Base-by-base conservation (phyloP, 2,888 invertebrate genomes). In the Phaedon cochleariae region DNA sequence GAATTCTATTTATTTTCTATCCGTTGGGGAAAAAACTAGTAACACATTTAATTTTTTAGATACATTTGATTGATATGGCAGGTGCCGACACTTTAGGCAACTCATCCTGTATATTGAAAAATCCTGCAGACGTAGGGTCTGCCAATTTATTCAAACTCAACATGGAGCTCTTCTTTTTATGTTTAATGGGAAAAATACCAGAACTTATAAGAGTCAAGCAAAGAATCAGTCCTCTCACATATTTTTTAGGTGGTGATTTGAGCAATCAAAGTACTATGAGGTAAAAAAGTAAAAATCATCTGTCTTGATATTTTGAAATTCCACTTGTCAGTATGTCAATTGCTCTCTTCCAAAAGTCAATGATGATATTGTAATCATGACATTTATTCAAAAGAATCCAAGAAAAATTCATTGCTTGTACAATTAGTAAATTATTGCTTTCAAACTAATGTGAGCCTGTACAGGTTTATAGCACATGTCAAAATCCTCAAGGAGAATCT, bases 1-100 rank as follows among this genome's bases (percentile, higher is more conserved):
- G n/a, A n/a, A n/a, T n/a, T n/a, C n/a, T n/a, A n/a, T n/a, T n/a
- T n/a, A n/a, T n/a, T n/a, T n/a, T n/a, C n/a, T n/a, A n/a, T n/a
- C n/a, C n/a, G n/a, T n/a, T n/a, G n/a, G n/a, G n/a, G n/a, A n/a
- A n/a, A n/a, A n/a, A n/a, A n/a, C n/a, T 37, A 34, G 4, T 59
- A 12, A 45, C 12, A 20, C 37, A 29, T 60, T 48, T 37, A 21
- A 34, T 62, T 45, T 41, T 70, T 9, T 65, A 85, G 85, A 70
- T 85, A 51, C 84, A 85, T 68, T 67, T 85, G 21, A 80, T 85
- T 17, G 85, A 85, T 74, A 76, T 84, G 75, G 84, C 83, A 31
- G 85, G 85, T 12, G 79, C 75, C 7, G 84, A 84, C 48, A 80
- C 76, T 26, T 68, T 74, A 1, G 82, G 82, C 22, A 81, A 81